Evolutionary conservation across 2,888 invertebrate genomes (phyloP).

Genomic region (Hirtodrosophila trivittata): DNA sequence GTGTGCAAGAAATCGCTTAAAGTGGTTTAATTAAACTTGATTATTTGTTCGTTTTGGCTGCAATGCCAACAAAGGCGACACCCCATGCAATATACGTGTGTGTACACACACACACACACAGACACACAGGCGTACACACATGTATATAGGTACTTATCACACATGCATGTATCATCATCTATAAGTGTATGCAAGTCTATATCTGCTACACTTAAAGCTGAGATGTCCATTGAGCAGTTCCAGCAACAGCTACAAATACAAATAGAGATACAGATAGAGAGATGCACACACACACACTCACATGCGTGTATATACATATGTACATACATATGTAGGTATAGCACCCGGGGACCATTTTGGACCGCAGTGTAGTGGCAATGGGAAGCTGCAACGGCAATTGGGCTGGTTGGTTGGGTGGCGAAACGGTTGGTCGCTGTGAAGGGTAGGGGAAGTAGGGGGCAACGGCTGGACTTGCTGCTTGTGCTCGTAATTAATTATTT

Average conservation of each 20-base stretch:
- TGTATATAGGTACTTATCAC: not conserved
- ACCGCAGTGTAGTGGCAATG: slow-evolving; percentile 11
- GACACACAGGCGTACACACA: slow-evolving; percentile 1
- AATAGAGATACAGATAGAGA: slow-evolving; percentile 3
- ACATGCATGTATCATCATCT: not conserved
- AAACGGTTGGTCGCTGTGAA: not conserved
- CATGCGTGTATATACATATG: not conserved
- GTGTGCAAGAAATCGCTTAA: slow-evolving; percentile 55
- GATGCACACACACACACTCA: slow-evolving; percentile 4
- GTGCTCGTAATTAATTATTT: slow-evolving; percentile 69
- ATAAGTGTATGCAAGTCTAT: not conserved
- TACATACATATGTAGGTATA: slow-evolving; percentile 4
- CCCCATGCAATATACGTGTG: slow-evolving; percentile 8
- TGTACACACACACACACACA: slow-evolving; percentile 7
- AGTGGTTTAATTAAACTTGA: slow-evolving; percentile 70
- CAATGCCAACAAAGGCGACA: slow-evolving; percentile 37
- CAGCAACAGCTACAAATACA: slow-evolving; percentile 17
- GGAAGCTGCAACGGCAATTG: not conserved
- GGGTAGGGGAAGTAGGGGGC: slow-evolving; percentile 6
- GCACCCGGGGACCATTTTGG: slow-evolving; percentile 17
- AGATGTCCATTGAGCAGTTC: slow-evolving; percentile 31
- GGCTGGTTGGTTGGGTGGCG: not conserved
- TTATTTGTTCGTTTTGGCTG: slow-evolving; percentile 45
- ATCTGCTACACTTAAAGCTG: slow-evolving; percentile 35
- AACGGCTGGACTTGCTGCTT: slow-evolving; percentile 44